Evolutionary conservation across 1,140 invertebrate genomes (phyloP).

Genomic region (Aphaenogaster floridana): DNA sequence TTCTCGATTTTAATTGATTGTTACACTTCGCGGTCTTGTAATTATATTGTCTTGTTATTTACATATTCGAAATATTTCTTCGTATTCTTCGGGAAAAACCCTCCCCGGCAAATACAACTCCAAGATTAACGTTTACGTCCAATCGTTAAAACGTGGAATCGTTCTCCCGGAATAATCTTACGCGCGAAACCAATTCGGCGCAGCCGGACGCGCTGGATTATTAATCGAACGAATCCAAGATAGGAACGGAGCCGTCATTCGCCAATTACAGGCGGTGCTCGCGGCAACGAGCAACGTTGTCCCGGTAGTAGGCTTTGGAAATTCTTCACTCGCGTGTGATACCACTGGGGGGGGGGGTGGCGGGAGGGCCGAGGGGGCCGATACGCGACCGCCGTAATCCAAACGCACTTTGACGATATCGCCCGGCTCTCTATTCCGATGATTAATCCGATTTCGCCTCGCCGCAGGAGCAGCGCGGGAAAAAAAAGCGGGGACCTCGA

Average conservation of each 20-base stretch:
- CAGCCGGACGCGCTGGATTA: not conserved
- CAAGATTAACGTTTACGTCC: not conserved
- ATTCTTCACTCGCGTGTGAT: conserved; percentile 19
- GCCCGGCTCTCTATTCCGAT: conserved; percentile 41
- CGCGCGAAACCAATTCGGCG: not conserved
- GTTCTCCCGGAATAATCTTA: conserved; percentile 9
- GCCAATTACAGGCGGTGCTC: not conserved
- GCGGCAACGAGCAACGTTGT: not conserved
- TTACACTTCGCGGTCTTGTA: too few relatives aligned
- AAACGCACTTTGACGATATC: conserved; percentile 56
- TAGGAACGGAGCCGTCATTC: conserved; percentile 23
- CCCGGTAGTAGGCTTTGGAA: not conserved
- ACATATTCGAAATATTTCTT: not conserved
- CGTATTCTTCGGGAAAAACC: not conserved
- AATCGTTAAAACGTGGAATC: not conserved
- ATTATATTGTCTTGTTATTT: not conserved
- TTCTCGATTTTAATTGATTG: too few relatives aligned
- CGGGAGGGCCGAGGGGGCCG: too few relatives aligned
- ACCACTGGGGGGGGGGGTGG: too few relatives aligned
- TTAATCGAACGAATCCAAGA: not conserved
- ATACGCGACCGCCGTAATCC: conserved; percentile 33
- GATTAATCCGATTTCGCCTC: conserved; percentile 60
- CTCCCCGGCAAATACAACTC: not conserved
- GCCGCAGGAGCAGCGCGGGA: conserved; percentile 22
- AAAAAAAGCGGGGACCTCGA: conserved; percentile 35